Evolutionary conservation across 1,140 invertebrate species (phyloP), one percentile per base, ranked within the genome.

Genomic region (Araneus ventricosus): DNA sequence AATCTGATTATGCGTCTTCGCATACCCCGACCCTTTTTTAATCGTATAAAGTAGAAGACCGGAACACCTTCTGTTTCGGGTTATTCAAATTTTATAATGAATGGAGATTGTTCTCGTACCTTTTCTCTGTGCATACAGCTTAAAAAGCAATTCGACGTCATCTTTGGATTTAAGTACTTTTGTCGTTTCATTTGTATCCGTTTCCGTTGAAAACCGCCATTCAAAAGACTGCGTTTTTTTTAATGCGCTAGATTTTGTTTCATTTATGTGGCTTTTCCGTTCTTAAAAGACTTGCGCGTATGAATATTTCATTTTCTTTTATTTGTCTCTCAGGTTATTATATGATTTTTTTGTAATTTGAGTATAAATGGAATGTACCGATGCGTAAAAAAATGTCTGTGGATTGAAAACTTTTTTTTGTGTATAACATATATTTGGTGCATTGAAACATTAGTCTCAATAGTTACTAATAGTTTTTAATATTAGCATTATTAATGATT

Each of bases 51-150:
- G 39, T 59, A 59, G 85, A 75, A 41, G 79, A 52, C 90, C 90
- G 90, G 90, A 75, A 92, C 89, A 67, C 61, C 57, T 70, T 45
- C 20, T 86, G n/a, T 30, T 67, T 34, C 24, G n/a, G n/a, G n/a
- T 75, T 30, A 92, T 92, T 92, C 90, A 86, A 92, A 92, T 92
- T 92, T 92, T 92, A 92, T 86, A 92, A 92, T 92, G 80, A 59
- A 30, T 20, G 2, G 30, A 39, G 52, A 41, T 85, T 37, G 82
- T 92, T 70, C 45, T 24, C 37, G n/a, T 52, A 10, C n/a, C 63
- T n/a, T 91, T 85, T 84, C 41, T 37, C 37, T 30, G 84, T 85
- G 45, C 45, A 37, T 82, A 4, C 3, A 6, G 52, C 34, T 91
- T 41, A 91, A 86, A 92, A 92, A n/a, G 82, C 57, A 82, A 91